Conservation (phyloP, 2,888 invertebrate genomes). For the Himalopsyche japonica region DNA sequence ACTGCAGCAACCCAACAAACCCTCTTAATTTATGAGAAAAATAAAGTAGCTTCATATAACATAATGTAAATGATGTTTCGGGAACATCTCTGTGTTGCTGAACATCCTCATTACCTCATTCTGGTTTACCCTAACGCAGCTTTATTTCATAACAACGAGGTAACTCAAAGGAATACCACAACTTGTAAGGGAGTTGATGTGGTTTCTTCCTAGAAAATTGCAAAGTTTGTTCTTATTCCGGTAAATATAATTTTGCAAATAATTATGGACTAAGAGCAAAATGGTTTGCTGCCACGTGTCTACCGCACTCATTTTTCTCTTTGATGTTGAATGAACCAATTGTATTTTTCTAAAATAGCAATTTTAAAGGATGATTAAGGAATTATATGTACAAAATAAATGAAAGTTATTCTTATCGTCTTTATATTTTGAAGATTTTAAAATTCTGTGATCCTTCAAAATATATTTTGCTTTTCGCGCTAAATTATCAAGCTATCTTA, state of each 20-base stretch:
- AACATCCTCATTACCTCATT: conserved; percentile 7
- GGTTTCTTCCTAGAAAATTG: conserved; percentile 23
- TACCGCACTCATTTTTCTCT: neutral
- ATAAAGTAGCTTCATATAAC: neutral
- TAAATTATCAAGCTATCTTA: too few relatives aligned
- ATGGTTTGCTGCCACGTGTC: neutral
- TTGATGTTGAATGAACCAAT: neutral
- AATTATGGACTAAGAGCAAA: conserved; percentile 1
- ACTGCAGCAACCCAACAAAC: neutral
- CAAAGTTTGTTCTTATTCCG: conserved; percentile 7
- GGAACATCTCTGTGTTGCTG: neutral
- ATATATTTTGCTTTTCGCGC: too few relatives aligned
- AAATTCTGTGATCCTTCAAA: too few relatives aligned
- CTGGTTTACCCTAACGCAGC: conserved; percentile 7
- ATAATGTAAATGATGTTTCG: neutral
- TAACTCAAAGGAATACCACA: conserved; percentile 13
- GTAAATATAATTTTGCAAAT: conserved; percentile 7
- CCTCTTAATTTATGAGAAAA: neutral
- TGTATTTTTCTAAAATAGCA: neutral
- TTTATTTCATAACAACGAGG: conserved; percentile 11
- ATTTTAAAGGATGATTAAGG: neutral
- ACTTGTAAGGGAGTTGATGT: neutral
- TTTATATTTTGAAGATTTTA: too few relatives aligned
- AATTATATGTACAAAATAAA: too few relatives aligned
- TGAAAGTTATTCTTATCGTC: too few relatives aligned